Evolutionary conservation across 2,888 invertebrate genomes (phyloP), one percentile per base, ranked within the genome.

Genomic region (Geophilus truncorum): DNA sequence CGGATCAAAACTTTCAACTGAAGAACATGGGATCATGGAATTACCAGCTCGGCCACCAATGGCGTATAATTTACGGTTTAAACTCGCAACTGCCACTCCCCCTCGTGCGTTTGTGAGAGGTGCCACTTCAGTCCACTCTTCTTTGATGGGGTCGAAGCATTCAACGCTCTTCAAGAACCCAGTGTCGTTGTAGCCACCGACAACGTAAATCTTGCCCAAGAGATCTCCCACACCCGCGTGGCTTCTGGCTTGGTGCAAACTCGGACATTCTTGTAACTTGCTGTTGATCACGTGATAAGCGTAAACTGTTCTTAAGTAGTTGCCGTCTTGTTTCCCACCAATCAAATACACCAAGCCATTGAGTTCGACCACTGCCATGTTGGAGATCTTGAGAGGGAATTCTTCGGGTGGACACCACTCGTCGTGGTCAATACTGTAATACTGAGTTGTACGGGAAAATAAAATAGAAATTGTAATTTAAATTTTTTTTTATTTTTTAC

Each of bases 371-470:
- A 78, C 51, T 10, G 78, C 78, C 40, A 51, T 78, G 23, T 78
- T 36, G 9, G 78, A 36, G 6, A 78, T 23, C n/a, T 36, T 10
- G 6, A 45, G 51, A 18, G 40, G 51, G 23, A 78, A 40, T 45
- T 78, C 51, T 51, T 78, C 45, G 6, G 78, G 78, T 25, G 78
- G 78, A 45, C 21, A 78, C 45, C 40, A 78, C 21, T 78, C 78
- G 6, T 45, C 30, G 3, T 36, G 51, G 6, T 6, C 51, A 51
- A 78, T 34, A 25, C 78, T 45, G 23, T 78, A 78, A 51, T 40
- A 78, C 78, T 78, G n/a, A n/a, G n/a, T n/a, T n/a, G n/a, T n/a
- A n/a, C n/a, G n/a, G n/a, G n/a, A n/a, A n/a, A n/a, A n/a, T n/a
- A n/a, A n/a, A n/a, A n/a, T n/a, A n/a, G n/a, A n/a, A n/a, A n/a